A percentile compares a stretch with the other conserved stretches of the same genome.
These are phyloP conservation scores for Podilymbus podiceps DNA, from an alignment of 2,113 vertebrate species.

Conservation along the genomic window DNA sequence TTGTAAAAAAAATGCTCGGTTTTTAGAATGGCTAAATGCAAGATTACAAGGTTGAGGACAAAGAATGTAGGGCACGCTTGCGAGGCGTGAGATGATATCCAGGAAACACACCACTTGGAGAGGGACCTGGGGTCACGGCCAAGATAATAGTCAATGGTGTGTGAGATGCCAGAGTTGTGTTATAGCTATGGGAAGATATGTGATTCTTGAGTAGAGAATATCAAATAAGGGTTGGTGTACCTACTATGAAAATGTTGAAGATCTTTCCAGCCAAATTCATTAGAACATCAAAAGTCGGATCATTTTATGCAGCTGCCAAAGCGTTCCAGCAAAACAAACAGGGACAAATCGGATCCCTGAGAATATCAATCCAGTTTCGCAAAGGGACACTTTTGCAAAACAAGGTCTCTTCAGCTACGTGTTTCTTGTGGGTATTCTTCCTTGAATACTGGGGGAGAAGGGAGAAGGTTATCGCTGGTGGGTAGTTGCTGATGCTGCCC, in stretches of 20 bases:
- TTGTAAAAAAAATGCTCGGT: not conserved
- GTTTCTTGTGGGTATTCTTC: not conserved
- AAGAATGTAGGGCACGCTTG: not conserved
- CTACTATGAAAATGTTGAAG: not conserved
- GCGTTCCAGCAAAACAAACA: not conserved
- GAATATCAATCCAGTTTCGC: not conserved
- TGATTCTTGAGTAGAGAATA: not conserved
- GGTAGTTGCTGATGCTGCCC: not conserved
- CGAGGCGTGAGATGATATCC: not conserved
- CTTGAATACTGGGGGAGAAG: not conserved
- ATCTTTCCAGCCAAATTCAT: not conserved
- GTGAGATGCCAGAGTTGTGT: accelerated
- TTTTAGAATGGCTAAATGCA: not conserved
- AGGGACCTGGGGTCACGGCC: not conserved
- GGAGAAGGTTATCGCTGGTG: accelerated
- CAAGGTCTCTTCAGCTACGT: not conserved
- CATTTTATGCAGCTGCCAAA: not conserved
- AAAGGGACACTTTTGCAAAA: not conserved
- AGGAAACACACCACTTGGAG: accelerated
- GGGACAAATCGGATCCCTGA: not conserved
- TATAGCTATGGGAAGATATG: not conserved
- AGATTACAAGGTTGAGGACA: not conserved
- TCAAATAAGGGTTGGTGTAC: not conserved
- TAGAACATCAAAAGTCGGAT: not conserved
- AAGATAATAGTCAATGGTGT: not conserved